phyloP scores from a whole-genome alignment of 2,113 vertebrate genomes.

The Syngnathus typhle region DNA sequence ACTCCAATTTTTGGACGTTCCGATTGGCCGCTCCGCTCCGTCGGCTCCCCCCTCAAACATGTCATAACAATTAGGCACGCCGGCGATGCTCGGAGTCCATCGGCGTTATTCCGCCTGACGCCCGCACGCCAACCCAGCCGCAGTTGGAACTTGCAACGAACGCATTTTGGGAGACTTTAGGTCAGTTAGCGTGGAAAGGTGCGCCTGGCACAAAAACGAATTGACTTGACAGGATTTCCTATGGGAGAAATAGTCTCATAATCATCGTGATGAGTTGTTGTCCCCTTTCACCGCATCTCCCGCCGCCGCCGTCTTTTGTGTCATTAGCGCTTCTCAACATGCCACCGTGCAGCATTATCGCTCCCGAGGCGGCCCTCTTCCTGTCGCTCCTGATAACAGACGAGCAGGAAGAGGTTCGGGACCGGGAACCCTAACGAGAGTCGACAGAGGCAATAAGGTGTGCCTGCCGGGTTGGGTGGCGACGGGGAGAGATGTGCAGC shows the following conservation, averaged over 20 bases:
- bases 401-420: conserved; percentile 9
- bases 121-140: conserved; percentile 43
- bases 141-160: conserved; percentile 19
- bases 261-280: background rate
- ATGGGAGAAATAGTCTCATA: background rate
- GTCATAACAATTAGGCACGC: conserved; percentile 51
- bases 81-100: conserved; percentile 51
- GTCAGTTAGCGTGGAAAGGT: background rate
- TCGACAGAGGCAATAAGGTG: conserved; percentile 5
- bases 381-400: conserved; percentile 29
- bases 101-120: conserved; percentile 39
- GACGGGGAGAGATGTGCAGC: background rate
- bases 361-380: conserved; percentile 23
- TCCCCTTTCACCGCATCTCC: conserved; percentile 9
- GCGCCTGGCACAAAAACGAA: background rate
- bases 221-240: background rate
- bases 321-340: conserved; percentile 9
- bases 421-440: background rate
- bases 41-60: conserved; percentile 22
- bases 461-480: background rate
- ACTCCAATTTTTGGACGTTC: conserved; percentile 9
- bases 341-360: conserved; percentile 22
- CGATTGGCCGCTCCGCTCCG: conserved; percentile 25
- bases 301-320: conserved; percentile 13
- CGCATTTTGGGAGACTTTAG: background rate